Evolutionary conservation across 1,140 invertebrate species (phyloP), one percentile per base, ranked within the genome.

Genomic region (Bombus huntii): DNA sequence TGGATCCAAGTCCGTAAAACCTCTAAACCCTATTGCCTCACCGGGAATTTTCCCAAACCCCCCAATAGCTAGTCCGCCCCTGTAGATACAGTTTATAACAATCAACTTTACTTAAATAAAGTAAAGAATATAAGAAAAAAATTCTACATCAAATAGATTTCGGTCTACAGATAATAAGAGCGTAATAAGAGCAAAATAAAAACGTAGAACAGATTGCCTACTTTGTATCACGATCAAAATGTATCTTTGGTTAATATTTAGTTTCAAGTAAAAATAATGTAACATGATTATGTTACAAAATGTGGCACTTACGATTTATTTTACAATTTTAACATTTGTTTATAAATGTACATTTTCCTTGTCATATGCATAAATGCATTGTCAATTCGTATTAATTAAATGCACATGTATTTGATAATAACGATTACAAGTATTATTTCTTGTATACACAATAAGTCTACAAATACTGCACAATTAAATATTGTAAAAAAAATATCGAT

Each of bases 271-370:
- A 42, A 71, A 70, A 79, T 79, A 65, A 39, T 68, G 18, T 66
- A 73, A 72, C 25, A 22, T 53, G 18, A 9, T 42, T 81, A 53
- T 39, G 22, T 72, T 74, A 81, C 42, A 68, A 85, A 47, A 59
- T 59, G 57, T 85, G 70, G 76, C 70, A 85, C 42, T 81, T 81
- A 65, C 25, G 12, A 74, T 18, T 74, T 85, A 81, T 62, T 73
- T 74, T 31, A 34, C 44, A 72, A 28, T 71, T 59, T 79, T 44
- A 53, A 85, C 25, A 71, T 59, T 80, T 34, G 22, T 34, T 79
- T 37, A 76, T 44, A 83, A 59, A 71, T 84, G 12, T 84, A 79
- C 57, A 57, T 34, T 42, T 76, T 68, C 22, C 47, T 66, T 83
- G 34, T 77, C n/a, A n/a, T n/a, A n/a, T n/a, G n/a, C n/a, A n/a